Percentiles rank a stretch among this genome's conserved stretches.
Conservation (phyloP, 1,140 invertebrate genomes). For the Mactra quadrangularis region DNA sequence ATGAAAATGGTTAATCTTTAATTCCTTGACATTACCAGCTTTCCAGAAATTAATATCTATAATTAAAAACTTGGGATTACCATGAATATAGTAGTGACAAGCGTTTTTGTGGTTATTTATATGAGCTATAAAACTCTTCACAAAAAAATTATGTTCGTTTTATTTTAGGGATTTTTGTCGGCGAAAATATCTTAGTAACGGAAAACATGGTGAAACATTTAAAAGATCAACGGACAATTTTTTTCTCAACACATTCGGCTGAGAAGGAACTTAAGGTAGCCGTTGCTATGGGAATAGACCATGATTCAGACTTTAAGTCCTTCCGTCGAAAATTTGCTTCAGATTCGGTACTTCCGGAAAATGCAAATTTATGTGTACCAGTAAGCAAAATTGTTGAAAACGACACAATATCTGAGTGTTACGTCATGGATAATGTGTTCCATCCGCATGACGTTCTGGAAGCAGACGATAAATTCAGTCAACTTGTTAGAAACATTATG, state of each 20-base stretch:
- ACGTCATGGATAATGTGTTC: constrained; percentile 8
- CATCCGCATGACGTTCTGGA: constrained; percentile 63
- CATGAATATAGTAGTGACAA: no score
- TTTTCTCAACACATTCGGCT: neutral
- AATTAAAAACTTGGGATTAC: no score
- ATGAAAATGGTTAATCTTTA: no score
- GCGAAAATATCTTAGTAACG: constrained; percentile 63
- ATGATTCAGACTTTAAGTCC: constrained; percentile 42
- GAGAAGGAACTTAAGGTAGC: constrained; percentile 7
- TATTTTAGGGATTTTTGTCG: constrained; percentile 68
- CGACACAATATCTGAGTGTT: neutral
- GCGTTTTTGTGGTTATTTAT: no score
- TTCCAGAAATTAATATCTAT: no score
- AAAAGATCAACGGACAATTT: constrained; percentile 51
- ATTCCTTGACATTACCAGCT: no score
- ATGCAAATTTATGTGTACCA: constrained; percentile 27
- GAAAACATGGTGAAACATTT: constrained; percentile 55
- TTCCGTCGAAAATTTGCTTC: constrained; percentile 40
- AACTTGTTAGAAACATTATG: constrained; percentile 41
- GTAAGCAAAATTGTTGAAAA: neutral
- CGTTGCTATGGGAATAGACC: constrained; percentile 45
- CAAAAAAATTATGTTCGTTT: no score
- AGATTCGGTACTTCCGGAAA: constrained; percentile 12
- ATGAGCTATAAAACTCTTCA: no score
- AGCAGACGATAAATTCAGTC: constrained; percentile 56